These are phyloP conservation scores for Hirtodrosophila confusa DNA, from an alignment of 2,888 invertebrate genomes.

Conservation along the genomic window DNA sequence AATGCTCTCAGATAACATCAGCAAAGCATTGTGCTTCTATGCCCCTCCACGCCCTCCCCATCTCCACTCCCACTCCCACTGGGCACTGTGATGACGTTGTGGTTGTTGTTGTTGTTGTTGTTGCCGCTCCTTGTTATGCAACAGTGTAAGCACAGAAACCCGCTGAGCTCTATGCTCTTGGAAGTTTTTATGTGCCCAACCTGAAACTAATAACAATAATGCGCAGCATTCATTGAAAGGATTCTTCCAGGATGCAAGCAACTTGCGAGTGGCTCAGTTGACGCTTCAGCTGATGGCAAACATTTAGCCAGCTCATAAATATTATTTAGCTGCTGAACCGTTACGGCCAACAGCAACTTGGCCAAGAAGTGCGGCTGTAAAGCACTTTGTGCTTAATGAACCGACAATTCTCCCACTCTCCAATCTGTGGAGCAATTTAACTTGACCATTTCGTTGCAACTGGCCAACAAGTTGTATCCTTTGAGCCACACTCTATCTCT, in stretches of 20 bases:
- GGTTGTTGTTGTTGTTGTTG: slow-evolving; percentile 18
- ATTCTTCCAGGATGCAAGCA: slow-evolving; percentile 12
- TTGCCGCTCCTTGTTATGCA: slow-evolving; percentile 48
- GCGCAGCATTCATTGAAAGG: slow-evolving; percentile 67
- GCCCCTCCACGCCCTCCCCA: background rate
- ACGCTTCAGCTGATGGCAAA: slow-evolving; percentile 25
- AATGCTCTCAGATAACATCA: slow-evolving; percentile 67
- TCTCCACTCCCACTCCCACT: background rate
- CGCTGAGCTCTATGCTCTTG: slow-evolving; percentile 31
- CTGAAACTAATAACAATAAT: slow-evolving; percentile 76
- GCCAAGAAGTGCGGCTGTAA: slow-evolving; percentile 37
- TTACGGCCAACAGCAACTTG: slow-evolving; percentile 24
- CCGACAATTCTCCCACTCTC: slow-evolving; percentile 29
- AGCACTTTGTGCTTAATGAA: slow-evolving; percentile 58
- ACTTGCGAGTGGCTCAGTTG: slow-evolving; percentile 8
- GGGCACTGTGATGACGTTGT: slow-evolving; percentile 23
- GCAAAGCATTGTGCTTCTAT: slow-evolving; percentile 43
- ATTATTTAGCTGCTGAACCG: slow-evolving; percentile 38
- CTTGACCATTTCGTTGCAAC: slow-evolving; percentile 35
- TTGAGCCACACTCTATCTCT: slow-evolving; percentile 39
- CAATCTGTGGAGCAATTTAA: slow-evolving; percentile 18
- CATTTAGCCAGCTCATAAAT: slow-evolving; percentile 71
- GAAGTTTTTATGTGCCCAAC: slow-evolving; percentile 70
- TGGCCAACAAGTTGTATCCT: slow-evolving; percentile 65
- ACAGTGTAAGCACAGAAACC: slow-evolving; percentile 56